Evolutionary conservation across 2,797 vertebrate species (phyloP), one percentile per base, ranked within the genome.

Genomic region (Calcarius lapponicus): DNA sequence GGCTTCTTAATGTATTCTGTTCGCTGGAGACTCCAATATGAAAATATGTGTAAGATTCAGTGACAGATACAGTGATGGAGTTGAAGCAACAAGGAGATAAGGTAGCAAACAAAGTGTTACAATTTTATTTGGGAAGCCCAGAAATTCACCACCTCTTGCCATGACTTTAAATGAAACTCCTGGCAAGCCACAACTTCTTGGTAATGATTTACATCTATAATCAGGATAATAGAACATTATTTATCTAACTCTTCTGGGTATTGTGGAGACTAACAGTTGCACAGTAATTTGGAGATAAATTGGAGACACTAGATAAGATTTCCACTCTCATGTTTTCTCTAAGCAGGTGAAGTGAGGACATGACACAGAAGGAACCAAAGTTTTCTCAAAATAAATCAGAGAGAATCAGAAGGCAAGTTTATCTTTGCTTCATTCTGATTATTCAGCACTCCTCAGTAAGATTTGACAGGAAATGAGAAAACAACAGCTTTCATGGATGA

Each of bases 351-450:
- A 90, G 8, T 45, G 38, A 94, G 95, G 91, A 93, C 82, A 88
- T 73, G 9, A 93, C 62, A 86, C 18, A 91, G 82, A 86, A 86
- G 60, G 58, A 96, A 80, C 10, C 25, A 45, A 89, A 92, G 18
- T 86, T 92, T 92, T 91, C 87, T 95, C 62, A 93, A 73, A 96
- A 97, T 81, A 93, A 81, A 82, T 70, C 40, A 54, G 51, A 58
- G 54, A 43, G 21, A 84, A 84, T 89, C 72, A 80, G 80, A 93
- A 93, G 48, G 67, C 56, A 96, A 58, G 81, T 73, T 76, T 94
- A 81, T 62, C 73, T 92, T 95, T 82, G 67, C 43, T 88, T 88
- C 78, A 73, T 95, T 95, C 80, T 87, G 70, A 86, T 88, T 84
- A 69, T 86, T 96, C 93, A 96, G 89, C 85, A 86, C 83, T 92